These are phyloP conservation scores for Chydorus sphaericus DNA, from an alignment of 2,888 invertebrate genomes.

Conservation along the genomic window DNA sequence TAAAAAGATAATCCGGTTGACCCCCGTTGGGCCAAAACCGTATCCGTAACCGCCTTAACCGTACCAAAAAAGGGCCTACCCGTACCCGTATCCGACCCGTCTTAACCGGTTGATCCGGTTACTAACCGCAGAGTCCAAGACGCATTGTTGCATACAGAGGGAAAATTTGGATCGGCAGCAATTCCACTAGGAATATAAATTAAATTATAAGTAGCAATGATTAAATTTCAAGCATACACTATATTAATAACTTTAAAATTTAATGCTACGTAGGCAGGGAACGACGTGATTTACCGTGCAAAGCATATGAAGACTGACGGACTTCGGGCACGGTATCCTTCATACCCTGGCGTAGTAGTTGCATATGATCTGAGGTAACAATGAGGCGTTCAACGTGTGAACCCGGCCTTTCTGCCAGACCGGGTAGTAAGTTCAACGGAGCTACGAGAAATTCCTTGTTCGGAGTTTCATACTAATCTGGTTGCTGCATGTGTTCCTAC, in stretches of 20 bases:
- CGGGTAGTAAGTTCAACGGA: slow-evolving; percentile 87
- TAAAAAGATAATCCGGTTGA: too few species aligned
- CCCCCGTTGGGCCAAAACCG: too few species aligned
- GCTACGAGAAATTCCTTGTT: slow-evolving; percentile 99
- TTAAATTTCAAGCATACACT: too few species aligned
- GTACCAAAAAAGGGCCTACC: too few species aligned
- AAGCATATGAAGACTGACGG: slow-evolving; percentile 92
- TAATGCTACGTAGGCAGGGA: slow-evolving; percentile 63
- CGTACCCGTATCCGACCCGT: too few species aligned
- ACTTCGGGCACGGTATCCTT: slow-evolving; percentile 97
- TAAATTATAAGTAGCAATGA: slow-evolving; percentile 1
- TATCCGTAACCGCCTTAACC: too few species aligned
- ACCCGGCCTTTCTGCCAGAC: slow-evolving; percentile 89
- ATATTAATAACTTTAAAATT: neutral
- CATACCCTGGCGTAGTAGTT: slow-evolving; percentile 90
- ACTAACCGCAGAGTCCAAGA: too few species aligned
- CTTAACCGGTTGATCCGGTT: too few species aligned
- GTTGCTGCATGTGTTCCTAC: slow-evolving; percentile 76
- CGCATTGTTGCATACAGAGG: slow-evolving; percentile 98
- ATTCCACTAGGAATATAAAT: slow-evolving; percentile 47
- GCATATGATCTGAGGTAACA: slow-evolving; percentile 86
- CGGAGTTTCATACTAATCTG: slow-evolving; percentile 84
- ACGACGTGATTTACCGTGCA: slow-evolving; percentile 94
- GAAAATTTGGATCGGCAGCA: slow-evolving; percentile 89
- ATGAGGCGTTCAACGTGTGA: slow-evolving; percentile 89